These are phyloP conservation scores for Chrysomela aeneicollis DNA, from an alignment of 2,888 invertebrate species.

Conservation along the genomic window DNA sequence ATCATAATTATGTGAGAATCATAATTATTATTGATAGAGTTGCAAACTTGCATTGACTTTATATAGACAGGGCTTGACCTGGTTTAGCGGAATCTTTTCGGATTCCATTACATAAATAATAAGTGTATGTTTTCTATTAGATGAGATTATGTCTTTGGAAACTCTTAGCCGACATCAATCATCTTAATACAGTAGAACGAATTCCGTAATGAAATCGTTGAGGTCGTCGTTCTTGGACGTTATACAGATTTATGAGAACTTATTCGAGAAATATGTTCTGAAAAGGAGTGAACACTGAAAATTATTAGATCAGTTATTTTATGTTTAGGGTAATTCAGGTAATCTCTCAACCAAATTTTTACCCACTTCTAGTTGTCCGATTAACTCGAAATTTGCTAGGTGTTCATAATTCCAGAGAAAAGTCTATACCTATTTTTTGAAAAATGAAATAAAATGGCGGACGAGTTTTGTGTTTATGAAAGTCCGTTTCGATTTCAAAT, in stretches of 20 bases:
- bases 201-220: neutral
- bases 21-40: conserved; percentile 5
- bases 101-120: conserved; percentile 10
- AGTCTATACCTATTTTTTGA: too few relatives aligned
- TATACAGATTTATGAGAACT: neutral
- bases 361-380: too few relatives aligned
- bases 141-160: conserved; percentile 9
- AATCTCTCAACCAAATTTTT: too few relatives aligned
- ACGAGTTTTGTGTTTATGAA: too few relatives aligned
- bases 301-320: neutral
- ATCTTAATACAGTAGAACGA: conserved; percentile 6
- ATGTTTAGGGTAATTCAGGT: too few relatives aligned
- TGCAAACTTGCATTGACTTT: conserved; percentile 9
- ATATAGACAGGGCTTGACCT: conserved; percentile 17
- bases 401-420: too few relatives aligned
- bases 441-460: too few relatives aligned
- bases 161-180: conserved; percentile 1
- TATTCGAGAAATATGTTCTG: neutral
- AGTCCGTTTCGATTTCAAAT: too few relatives aligned
- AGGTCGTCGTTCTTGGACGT: neutral
- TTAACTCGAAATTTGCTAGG: too few relatives aligned
- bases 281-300: neutral
- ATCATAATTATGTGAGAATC: neutral
- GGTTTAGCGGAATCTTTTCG: neutral
- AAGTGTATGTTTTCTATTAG: conserved; percentile 14